Percentiles rank a stretch among this genome's conserved stretches.
Conservation (phyloP, 2,113 vertebrate species). For the Lota lota region DNA sequence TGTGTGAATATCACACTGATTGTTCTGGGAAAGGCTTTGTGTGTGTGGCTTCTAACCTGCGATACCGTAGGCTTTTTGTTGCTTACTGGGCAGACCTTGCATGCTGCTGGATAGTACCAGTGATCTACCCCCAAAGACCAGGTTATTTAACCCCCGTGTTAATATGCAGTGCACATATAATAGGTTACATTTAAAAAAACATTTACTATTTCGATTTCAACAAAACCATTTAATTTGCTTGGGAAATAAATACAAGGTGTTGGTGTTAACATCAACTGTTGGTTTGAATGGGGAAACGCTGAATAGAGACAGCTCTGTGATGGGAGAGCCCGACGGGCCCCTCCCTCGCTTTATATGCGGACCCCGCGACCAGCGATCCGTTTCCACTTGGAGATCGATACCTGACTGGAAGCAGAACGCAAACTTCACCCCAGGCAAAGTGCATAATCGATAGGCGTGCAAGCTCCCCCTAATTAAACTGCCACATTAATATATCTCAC, state of each 20-base stretch:
- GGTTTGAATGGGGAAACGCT: constrained; percentile 1
- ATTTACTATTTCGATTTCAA: neutral
- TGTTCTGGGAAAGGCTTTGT: too few species aligned
- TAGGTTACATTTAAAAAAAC: neutral
- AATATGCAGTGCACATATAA: neutral
- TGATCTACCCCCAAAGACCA: too few species aligned
- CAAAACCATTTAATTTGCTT: neutral
- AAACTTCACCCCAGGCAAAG: constrained; percentile 69
- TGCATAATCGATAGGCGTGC: constrained; percentile 70
- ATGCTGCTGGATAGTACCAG: too few species aligned
- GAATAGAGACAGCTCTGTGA: constrained; percentile 8
- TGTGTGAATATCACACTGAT: too few species aligned
- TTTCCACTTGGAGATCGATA: constrained; percentile 61
- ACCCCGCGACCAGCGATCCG: constrained; percentile 43
- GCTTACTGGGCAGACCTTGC: too few species aligned
- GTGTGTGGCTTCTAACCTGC: too few species aligned
- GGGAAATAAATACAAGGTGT: neutral
- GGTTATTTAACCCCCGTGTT: too few species aligned
- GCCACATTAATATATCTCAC: constrained; percentile 67
- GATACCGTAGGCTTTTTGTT: too few species aligned
- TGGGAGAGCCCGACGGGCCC: constrained; percentile 20
- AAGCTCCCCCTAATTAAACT: constrained; percentile 69
- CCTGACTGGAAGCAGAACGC: constrained; percentile 69
- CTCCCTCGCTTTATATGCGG: constrained; percentile 55
- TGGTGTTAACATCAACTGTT: neutral